Percentiles rank a stretch among this genome's conserved stretches.
These are phyloP conservation scores for Labia minor DNA, from an alignment of 2,888 invertebrate genomes.

Conservation along the genomic window DNA sequence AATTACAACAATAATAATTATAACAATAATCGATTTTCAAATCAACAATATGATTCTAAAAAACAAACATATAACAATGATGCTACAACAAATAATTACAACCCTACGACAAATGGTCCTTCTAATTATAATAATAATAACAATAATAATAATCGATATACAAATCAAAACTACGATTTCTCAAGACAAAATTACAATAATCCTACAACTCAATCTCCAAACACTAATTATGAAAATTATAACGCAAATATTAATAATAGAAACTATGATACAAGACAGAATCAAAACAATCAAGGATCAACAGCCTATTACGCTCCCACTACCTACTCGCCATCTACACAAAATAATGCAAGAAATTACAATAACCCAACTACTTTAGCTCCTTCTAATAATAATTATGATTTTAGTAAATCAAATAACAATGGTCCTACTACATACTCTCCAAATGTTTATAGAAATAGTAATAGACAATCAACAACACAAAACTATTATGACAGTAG, in stretches of 20 bases:
- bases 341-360: background rate
- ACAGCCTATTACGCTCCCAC: background rate
- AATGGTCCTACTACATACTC: background rate
- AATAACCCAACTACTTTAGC: background rate
- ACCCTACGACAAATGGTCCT: background rate
- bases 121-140: background rate
- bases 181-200: background rate
- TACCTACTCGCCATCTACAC: background rate
- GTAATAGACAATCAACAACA: background rate
- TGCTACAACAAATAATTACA: background rate
- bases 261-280: background rate
- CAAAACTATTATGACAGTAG: background rate
- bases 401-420: background rate
- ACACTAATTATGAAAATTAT: background rate
- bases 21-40: background rate
- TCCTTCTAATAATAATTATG: background rate
- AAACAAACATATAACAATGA: background rate
- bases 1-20: constrained; percentile 21
- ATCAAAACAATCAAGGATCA: background rate
- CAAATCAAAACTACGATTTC: background rate
- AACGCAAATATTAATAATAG: background rate
- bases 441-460: background rate
- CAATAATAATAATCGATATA: background rate
- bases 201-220: background rate
- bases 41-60: background rate